These are phyloP conservation scores for Drosophila insularis DNA, from an alignment of 1,140 invertebrate genomes.

Conservation along the genomic window DNA sequence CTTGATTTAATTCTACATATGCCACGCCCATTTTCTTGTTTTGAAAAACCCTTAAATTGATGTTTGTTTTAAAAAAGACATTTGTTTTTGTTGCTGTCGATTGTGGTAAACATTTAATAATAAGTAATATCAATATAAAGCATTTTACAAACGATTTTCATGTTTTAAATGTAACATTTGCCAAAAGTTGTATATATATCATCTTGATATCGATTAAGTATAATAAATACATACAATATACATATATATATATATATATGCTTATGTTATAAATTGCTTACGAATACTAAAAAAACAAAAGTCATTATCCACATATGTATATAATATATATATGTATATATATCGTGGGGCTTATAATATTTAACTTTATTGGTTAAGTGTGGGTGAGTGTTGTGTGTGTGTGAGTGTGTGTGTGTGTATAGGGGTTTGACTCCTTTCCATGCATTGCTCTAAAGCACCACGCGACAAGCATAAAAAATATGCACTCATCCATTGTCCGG, in stretches of 20 bases:
- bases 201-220: constrained; percentile 31
- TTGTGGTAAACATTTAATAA: constrained; percentile 75
- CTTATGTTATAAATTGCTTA: constrained; percentile 62
- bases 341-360: not conserved
- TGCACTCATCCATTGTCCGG: not conserved
- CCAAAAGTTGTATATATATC: constrained; percentile 57
- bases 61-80: too few relatives aligned
- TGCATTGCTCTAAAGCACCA: constrained; percentile 4
- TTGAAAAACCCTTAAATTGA: not conserved
- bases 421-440: constrained; percentile 3
- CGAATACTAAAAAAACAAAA: constrained; percentile 47
- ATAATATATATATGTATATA: not conserved
- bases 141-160: constrained; percentile 68
- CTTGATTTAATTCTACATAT: too few relatives aligned
- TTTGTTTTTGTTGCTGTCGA: constrained; percentile 13
- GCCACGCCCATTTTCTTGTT: too few relatives aligned
- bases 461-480: not conserved
- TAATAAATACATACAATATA: constrained; percentile 49
- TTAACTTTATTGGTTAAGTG: constrained; percentile 39
- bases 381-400: constrained; percentile 19
- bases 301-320: constrained; percentile 10
- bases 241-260: not conserved
- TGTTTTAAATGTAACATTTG: constrained; percentile 64
- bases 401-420: constrained; percentile 16
- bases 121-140: constrained; percentile 69